phyloP scores from a whole-genome alignment of 1,140 invertebrate genomes.

The Vanessa atalanta region DNA sequence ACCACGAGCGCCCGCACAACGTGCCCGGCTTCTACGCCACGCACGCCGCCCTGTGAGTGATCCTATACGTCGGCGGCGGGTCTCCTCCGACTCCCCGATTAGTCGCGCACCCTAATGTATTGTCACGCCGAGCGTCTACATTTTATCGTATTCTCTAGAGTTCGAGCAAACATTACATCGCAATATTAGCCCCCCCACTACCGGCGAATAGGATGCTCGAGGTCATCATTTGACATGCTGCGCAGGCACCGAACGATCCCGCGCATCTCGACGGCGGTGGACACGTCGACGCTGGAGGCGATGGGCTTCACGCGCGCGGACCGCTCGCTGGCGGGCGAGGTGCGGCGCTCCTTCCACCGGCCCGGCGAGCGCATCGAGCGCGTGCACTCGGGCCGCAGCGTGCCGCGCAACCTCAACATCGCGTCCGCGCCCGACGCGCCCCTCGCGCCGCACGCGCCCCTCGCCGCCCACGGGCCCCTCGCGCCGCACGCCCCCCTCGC shows the following conservation, averaged over 20 bases:
- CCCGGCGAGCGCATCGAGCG: slow-evolving; percentile 39
- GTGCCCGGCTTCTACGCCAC: slow-evolving; percentile 72
- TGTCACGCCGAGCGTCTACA: no score
- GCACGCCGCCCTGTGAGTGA: slow-evolving; percentile 59
- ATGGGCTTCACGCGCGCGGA: slow-evolving; percentile 52
- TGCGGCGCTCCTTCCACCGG: slow-evolving; percentile 68
- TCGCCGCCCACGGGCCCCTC: not conserved
- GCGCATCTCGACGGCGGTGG: slow-evolving; percentile 68
- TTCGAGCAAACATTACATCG: no score
- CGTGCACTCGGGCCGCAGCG: slow-evolving; percentile 55
- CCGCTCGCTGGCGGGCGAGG: slow-evolving; percentile 55
- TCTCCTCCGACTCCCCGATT: not conserved
- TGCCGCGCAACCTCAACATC: slow-evolving; percentile 67
- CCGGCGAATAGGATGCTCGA: no score
- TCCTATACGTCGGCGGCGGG: not conserved
- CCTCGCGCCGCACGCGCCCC: not conserved
- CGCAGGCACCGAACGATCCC: slow-evolving; percentile 74
- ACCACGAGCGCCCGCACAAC: slow-evolving; percentile 69
- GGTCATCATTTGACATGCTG: no score
- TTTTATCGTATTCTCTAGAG: no score
- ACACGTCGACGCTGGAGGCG: slow-evolving; percentile 52
- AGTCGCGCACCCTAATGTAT: no score
- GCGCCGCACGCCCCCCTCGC: not conserved
- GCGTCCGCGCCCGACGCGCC: slow-evolving; percentile 36
- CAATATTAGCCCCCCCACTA: no score